A percentile compares a stretch with the other conserved stretches of the same genome.
These are phyloP conservation scores for Chrysodeixis includens DNA, from an alignment of 2,888 invertebrate genomes.

Conservation along the genomic window DNA sequence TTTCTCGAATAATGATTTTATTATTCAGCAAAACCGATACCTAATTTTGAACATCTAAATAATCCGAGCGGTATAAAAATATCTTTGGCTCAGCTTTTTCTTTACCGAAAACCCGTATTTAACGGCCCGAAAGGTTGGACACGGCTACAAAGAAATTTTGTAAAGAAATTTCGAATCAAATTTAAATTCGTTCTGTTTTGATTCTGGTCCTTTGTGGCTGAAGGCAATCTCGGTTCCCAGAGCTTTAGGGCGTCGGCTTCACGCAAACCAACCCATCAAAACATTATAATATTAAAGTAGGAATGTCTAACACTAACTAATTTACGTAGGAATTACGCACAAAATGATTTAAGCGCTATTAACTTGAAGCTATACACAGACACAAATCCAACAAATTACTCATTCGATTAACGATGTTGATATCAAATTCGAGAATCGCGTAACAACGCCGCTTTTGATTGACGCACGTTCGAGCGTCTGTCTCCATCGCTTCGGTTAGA, in stretches of 20 bases:
- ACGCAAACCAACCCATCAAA: background rate
- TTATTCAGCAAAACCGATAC: background rate
- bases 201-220: background rate
- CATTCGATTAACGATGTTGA: constrained; percentile 13
- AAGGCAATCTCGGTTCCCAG: background rate
- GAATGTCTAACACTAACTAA: background rate
- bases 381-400: constrained; percentile 7
- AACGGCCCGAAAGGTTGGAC: constrained; percentile 4
- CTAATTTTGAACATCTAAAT: background rate
- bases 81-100: constrained; percentile 3
- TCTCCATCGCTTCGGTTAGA: constrained; percentile 6
- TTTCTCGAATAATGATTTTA: background rate
- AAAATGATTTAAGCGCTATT: constrained; percentile 7
- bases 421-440: constrained; percentile 9
- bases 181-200: background rate
- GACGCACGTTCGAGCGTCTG: constrained; percentile 27
- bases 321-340: constrained; percentile 2
- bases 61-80: constrained; percentile 2
- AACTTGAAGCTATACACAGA: constrained; percentile 12
- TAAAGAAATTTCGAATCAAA: background rate
- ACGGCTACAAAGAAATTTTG: background rate
- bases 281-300: constrained; percentile 1
- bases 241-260: background rate
- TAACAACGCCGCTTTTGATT: constrained; percentile 22
- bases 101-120: constrained; percentile 1